Conservation (phyloP, 2,888 invertebrate genomes). For the Stenchaetothrips biformis region DNA sequence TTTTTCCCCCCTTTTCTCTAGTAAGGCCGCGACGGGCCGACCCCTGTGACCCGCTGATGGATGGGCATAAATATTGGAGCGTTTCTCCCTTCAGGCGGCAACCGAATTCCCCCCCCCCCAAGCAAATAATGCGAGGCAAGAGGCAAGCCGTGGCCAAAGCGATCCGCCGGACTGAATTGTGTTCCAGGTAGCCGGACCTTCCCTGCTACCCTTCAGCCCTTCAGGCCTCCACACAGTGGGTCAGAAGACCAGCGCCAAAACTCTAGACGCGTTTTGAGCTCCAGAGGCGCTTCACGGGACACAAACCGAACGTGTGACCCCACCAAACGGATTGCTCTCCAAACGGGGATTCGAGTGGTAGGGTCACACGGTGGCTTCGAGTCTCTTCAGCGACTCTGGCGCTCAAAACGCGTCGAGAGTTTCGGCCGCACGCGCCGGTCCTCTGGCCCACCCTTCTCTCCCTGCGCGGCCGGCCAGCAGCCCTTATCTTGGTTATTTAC, state of each 20-base stretch:
- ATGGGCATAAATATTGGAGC: slow-evolving; percentile 1
- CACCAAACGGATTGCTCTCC: no score
- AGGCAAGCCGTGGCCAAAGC: neutral
- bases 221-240: no score
- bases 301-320: no score
- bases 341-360: no score
- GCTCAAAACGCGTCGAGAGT: no score
- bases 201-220: neutral
- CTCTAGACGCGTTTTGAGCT: no score
- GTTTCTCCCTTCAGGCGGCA: neutral
- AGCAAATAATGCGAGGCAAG: neutral
- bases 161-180: neutral
- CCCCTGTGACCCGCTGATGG: neutral
- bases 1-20: slow-evolving; percentile 27
- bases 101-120: neutral
- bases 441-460: slow-evolving; percentile 4
- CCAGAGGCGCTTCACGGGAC: no score
- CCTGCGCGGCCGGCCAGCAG: neutral
- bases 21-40: neutral
- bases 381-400: no score
- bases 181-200: neutral
- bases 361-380: no score
- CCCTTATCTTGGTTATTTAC: no score
- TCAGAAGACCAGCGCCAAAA: no score
- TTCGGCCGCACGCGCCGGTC: no score